Base-by-base conservation (phyloP, 2,888 invertebrate species). In the Ellobium chinense region DNA sequence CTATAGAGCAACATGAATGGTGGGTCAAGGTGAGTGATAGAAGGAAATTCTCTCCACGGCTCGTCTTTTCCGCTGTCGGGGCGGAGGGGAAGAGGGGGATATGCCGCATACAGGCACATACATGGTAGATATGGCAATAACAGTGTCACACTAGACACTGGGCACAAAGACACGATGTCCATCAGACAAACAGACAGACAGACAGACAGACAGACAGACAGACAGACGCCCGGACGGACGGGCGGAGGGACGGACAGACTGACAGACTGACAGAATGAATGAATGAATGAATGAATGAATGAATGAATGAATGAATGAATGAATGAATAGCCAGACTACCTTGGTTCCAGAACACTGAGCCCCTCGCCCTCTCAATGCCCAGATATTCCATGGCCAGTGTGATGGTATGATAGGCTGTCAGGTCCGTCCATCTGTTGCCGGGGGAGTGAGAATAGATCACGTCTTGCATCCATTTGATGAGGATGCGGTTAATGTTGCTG, bases 281-380 rank as follows among this genome's bases (percentile, higher is more conserved):
- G 65, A 65, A 14, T 34, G 65, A 34, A 31, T 31, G 14, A 65
- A n/a, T 29, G 65, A 34, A 31, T 65, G 65, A 31, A n/a, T 65
- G 65, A 31, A 31, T 65, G 29, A 31, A 14, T 65, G 65, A 31
- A 31, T 65, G 31, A 24, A 7, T 65, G 65, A 31, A 31, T 29
- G 12, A 18, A 9, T 66, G 36, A 36, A 18, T 31, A 37, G 34
- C 21, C 37, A 37, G 18, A n/a, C 18, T 37, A 74, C 80, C 80
- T 60, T 66, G 31, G 36, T 80, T 80, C 80, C 80, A 80, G 66
- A 80, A 80, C 21, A 74, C 80, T n/a, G 80, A 68, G 18, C 80
- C 80, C n/a, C 80, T 14, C 2, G 80, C 80, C 24, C 80, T n/a
- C 24, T 80, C 80, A 34, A 80, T 60, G n/a, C 80, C 80, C 24